Evolutionary conservation across 2,113 vertebrate species (phyloP), one percentile per base, ranked within the genome.

Genomic region (Triplophysa rosa): DNA sequence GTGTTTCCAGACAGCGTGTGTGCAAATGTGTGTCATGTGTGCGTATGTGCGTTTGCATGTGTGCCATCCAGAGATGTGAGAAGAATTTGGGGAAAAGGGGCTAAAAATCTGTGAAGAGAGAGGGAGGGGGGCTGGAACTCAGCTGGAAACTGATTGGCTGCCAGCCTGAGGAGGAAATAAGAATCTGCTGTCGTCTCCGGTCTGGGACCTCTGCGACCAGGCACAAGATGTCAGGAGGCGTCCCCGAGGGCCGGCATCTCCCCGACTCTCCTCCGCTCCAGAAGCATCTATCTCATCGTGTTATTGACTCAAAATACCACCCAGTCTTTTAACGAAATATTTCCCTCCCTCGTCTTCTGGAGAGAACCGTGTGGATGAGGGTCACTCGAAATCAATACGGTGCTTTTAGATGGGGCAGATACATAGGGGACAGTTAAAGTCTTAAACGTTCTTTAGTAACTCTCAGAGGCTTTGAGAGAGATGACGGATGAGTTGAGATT

Each of bases 351-450:
- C 14, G 13, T 9, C 37, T 17, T 42, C 68, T 45, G 59, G 56
- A 79, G 77, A 93, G 91, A 92, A 92, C 90, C 89, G 89, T 91
- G 92, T 93, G 93, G 95, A 95, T 93, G 84, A 89, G 90, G 93
- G 92, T 93, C 94, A 93, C 90, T 93, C 90, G 92, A 94, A 95
- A 96, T 95, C 94, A 95, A 95, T 95, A 95, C 91, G 93, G 93
- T 93, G 94, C 94, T 96, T 96, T 96, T 95, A 96, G 94, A 94
- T 91, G 93, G 90, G 93, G 91, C 92, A 93, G 90, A 91, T 92
- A 93, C 94, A 92, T 80, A 90, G 92, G 94, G 93, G 89, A 93
- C 91, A 89, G 70, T 52, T 88, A 92, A 91, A 94, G 76, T 49
- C 65, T 91, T 87, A 94, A 92, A 93, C 92, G 94, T 90, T 69